Base-by-base conservation (phyloP, 2,888 invertebrate species). In the Napeogenes inachia region DNA sequence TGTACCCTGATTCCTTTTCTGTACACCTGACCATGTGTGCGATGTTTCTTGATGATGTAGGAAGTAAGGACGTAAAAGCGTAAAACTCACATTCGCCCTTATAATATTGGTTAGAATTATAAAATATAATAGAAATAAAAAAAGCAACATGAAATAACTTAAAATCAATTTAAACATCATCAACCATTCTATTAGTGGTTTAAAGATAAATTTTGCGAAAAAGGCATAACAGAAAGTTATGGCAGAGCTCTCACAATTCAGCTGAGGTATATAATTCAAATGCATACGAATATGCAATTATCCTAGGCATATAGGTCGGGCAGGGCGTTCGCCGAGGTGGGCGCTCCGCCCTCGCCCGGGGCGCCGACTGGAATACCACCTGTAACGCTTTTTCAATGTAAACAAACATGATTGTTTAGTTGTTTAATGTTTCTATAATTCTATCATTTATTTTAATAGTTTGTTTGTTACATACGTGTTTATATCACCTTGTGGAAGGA, bases 241-340 rank as follows among this genome's bases (percentile, higher is more conserved):
- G 21, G 50, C 50, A 50, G 21, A 12, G 6, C 13, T 5, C 21
- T 50, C 30, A 50, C 50, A 50, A 50, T 50, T 50, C 50, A 50
- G 21, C 50, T 50, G 8, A 5, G 50, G 50, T 50, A 30, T 50
- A 50, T 30, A 50, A 50, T 50, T 50, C 50, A 50, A 50, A 50
- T 50, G 50, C 30, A 50, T 50, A 30, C 60, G 58, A 62, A 56
- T 62, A 59, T 66, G 64, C 62, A 66, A 66, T 66, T 66, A 66
- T 66, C 60, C 50, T 56, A 56, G 64, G 59, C 60, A 61, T 62
- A 60, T 59, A 50, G 50, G 56, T 75, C 74, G 79, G 74, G 77
- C 70, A 76, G 86, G 84, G 84, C 87, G 87, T 81, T 80, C 86
- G 78, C 73, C 77, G 75, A 86, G 89, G 89, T 87, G 88, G 89